Evolutionary conservation across 2,888 invertebrate genomes (phyloP), one percentile per base, ranked within the genome.

Genomic region (Andrena praecox): DNA sequence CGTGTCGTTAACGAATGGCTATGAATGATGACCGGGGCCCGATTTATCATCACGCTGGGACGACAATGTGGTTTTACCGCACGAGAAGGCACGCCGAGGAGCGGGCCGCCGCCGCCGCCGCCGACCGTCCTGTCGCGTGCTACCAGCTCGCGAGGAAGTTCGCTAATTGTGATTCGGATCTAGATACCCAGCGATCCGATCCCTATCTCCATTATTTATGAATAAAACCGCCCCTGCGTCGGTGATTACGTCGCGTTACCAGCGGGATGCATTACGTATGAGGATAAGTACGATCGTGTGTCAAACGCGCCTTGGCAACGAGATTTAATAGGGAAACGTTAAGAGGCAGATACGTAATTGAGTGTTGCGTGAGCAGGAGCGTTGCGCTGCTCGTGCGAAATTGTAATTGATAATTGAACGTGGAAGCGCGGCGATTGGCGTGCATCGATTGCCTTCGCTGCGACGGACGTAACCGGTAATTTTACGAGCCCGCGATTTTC

Each of bases 1-100:
- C 69, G 69, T 70, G 64, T 77, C 83, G 83, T 81, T 83, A 77
- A 81, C 72, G 56, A 73, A 83, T 70, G 70, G 69, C 56, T 77
- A 64, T 69, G 81, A 81, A 73, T 52, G 70, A 82, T 67, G 80
- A 62, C 69, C 60, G 12, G 56, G 42, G 54, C 20, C 69, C 75
- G 82, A 82, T 82, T 82, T 75, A 82, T 82, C 59, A 67, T 63
- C 63, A 52, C 62, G 67, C 33, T 42, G 70, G 82, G 29, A 67
- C 70, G 80, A 70, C 67, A 63, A 68, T 67, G 75, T 70, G 71
- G 75, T 63, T 42, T 80, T 63, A 71, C 70, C 56, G 62, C 35
- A 8, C 52, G 35, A 67, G 71, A 27, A 63, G n/a, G 50, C 68
- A 63, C 6, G 69, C 64, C 64, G 71, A 62, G 67, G 67, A 75